Evolutionary conservation across 2,888 invertebrate genomes (phyloP), one percentile per base, ranked within the genome.

Genomic region (Dendrolimus pini): DNA sequence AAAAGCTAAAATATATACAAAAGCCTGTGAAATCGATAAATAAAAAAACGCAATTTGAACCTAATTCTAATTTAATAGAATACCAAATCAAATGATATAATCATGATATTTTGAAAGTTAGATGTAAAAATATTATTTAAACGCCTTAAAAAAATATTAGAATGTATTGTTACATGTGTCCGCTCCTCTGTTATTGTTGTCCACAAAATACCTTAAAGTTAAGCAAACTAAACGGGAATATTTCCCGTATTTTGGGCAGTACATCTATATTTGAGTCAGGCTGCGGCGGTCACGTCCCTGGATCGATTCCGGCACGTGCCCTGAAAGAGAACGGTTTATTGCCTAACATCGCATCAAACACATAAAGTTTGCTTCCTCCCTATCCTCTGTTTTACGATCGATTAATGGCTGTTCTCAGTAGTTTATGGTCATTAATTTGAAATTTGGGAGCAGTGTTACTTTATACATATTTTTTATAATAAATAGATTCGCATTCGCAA

Each of bases 251-350:
- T 62, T 59, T 58, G 55, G 42, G 18, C 55, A 58, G 57, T 56
- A 57, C 52, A 7, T 54, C 58, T 57, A 42, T 41, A 52, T 41
- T 41, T 55, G 47, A 47, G 47, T 41, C 9, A 52, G 18, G 41
- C 55, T 55, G 57, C 55, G 58, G 53, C 56, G 57, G 58, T 60
- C 68, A 65, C 69, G 67, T 60, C 56, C 59, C 61, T 58, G 56
- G 55, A 68, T 71, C 69, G 68, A 71, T 68, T 61, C 64, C 56
- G 53, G 56, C 53, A 61, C 63, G 68, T 68, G 65, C 65, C 64
- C 54, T 57, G 54, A 41, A 9, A 47, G 47, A 47, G 47, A 12
- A 47, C 9, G 47, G 9, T 47, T 47, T 47, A 47, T 9, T 9
- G 47, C 47, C 47, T 47, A 47, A 47, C 47, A 47, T 47, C 12